Evolutionary conservation across 2,113 vertebrate species (phyloP).

Genomic region (Pipra filicauda): DNA sequence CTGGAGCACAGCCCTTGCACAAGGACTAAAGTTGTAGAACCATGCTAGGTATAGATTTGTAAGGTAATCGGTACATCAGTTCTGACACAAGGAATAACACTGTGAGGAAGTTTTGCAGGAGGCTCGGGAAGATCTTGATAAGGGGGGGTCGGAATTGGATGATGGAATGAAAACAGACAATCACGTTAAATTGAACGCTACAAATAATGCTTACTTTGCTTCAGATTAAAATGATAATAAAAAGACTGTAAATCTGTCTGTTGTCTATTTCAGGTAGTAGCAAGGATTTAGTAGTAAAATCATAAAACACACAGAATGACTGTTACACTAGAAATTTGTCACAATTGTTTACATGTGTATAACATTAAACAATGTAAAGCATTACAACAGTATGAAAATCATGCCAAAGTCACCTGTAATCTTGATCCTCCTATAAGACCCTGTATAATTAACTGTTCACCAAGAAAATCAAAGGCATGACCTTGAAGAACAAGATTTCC

Average conservation of each 20-base stretch:
- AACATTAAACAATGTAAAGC: neutral
- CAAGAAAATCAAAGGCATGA: neutral
- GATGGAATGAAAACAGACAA: neutral
- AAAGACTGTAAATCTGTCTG: neutral
- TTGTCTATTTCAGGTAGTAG: neutral
- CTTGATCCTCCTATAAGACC: neutral
- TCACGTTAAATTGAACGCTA: neutral
- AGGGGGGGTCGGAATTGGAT: neutral
- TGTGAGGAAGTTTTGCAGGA: neutral
- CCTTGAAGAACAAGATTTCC: neutral
- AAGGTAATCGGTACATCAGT: neutral
- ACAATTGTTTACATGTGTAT: neutral
- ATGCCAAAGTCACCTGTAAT: neutral
- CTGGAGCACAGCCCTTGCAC: neutral
- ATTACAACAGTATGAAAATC: neutral
- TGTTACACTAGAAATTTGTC: neutral
- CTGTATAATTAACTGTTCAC: neutral
- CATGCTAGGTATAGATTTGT: neutral
- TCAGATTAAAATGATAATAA: neutral
- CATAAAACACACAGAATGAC: neutral
- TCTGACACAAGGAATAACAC: neutral
- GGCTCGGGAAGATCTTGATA: neutral
- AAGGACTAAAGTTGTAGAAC: neutral
- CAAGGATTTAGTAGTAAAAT: neutral
- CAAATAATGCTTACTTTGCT: neutral